Evolutionary conservation across 2,113 vertebrate species (phyloP).

Genomic region (Pan troglodytes): NHGRI_mPanTro3-v2.1_pri NC_072413.2:87215501-87216000

Average conservation of each 20-base stretch:
- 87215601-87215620: background rate
- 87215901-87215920: background rate
- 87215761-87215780: background rate
- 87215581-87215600: background rate
- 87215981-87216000: background rate
- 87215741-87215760: too few species aligned
- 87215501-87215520: background rate
- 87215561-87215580: background rate
- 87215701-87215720: background rate
- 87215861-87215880: background rate
- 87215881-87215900: background rate
- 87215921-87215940: background rate
- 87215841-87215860: background rate
- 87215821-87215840: background rate
- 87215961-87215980: rapidly evolving
- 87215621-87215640: background rate
- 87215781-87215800: background rate
- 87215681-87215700: background rate
- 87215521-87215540: background rate
- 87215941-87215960: background rate
- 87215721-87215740: background rate
- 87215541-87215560: background rate
- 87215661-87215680: background rate
- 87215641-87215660: background rate
- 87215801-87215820: rapidly evolving